phyloP scores from a whole-genome alignment of 1,140 invertebrate genomes.

The Apis mellifera region Amel_HAv3.1 CM009932.2:7946001-7946500 shows the following conservation, averaged over 20 bases:
- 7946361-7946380: constrained; percentile 20
- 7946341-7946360: not conserved
- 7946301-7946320: too few relatives aligned
- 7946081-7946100: not conserved
- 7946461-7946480: constrained; percentile 67
- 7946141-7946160: too few relatives aligned
- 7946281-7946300: not conserved
- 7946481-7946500: constrained; percentile 7
- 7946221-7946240: too few relatives aligned
- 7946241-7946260: not conserved
- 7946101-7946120: not conserved
- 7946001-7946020: constrained; percentile 57
- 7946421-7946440: not conserved
- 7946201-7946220: too few relatives aligned
- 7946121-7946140: too few relatives aligned
- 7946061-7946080: not conserved
- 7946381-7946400: not conserved
- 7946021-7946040: constrained; percentile 34
- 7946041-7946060: constrained; percentile 8
- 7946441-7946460: constrained; percentile 28
- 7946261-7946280: not conserved
- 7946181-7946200: too few relatives aligned
- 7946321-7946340: not conserved
- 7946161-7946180: too few relatives aligned
- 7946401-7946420: not conserved